Evolutionary conservation across 2,888 invertebrate species (phyloP), one percentile per base, ranked within the genome.

Genomic region (Itoplectis maculator): DNA sequence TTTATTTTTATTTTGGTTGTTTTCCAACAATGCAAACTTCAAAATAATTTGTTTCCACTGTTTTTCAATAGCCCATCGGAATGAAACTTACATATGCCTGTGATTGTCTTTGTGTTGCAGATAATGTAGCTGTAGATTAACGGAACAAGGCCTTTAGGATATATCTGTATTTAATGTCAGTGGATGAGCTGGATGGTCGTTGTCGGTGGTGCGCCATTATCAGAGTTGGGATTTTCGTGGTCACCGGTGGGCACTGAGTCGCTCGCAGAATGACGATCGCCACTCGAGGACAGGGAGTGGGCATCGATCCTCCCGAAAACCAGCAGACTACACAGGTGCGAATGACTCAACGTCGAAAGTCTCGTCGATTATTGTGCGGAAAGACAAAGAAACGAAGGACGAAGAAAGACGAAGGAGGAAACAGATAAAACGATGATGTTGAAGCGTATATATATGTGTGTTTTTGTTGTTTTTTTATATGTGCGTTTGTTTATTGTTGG

Each of bases 231-330:
- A 82, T 88, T 87, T 90, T 87, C 87, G 87, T 86, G 88, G 85
- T 84, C 88, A 90, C 86, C 85, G 86, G 68, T 65, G 73, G 42
- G 61, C 35, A 47, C 72, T 78, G 75, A 83, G 65, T 77, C 49
- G 65, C 35, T 77, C 35, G 86, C 92, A 94, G 92, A 92, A 95
- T 95, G 95, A 95, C 95, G 91, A 95, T 95, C 92, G 94, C 94
- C 91, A 95, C 95, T 79, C 94, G 95, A 93, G 95, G 95, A 92
- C 95, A 95, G 93, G 94, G 94, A 90, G 93, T 94, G 86, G 93
- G 94, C 86, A 94, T 94, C 89, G 95, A 95, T 90, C 94, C 94
- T 90, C 93, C 94, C 85, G 95, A 95, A 84, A 91, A 88, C 86
- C 92, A 92, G 83, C 92, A 92, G 87, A 92, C 88, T 77, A 89